Evolutionary conservation across 2,797 vertebrate genomes (phyloP), one percentile per base, ranked within the genome.

Genomic region (Pteropus rufus): DNA sequence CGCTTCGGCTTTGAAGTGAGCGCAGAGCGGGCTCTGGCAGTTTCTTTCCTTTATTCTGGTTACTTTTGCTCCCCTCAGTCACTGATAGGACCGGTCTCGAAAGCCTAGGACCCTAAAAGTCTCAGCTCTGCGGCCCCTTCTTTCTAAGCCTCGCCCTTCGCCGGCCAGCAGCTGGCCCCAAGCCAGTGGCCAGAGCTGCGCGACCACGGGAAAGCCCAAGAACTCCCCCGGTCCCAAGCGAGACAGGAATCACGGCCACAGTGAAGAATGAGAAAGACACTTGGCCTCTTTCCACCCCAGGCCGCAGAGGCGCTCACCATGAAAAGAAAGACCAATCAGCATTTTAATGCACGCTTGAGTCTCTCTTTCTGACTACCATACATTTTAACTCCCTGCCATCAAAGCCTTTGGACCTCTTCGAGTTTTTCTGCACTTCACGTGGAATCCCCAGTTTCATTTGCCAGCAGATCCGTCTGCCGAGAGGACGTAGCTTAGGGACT

Each of bases 401-500:
- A 15, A 92, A 88, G 94, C 95, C 96, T 96, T 72, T 70, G 96
- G 94, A 89, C 79, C 97, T 97, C 97, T 91, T 93, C 90, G 85
- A 96, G 93, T 82, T 86, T 97, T 83, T 85, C 92, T 80, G 97
- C 93, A 89, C 95, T 97, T 95, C 96, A 89, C 96, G 94, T 96
- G 97, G 94, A 96, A 97, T 75, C 89, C 96, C 94, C 96, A 54
- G 96, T 95, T 69, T 94, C 90, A 84, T 91, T 36, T 94, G 95
- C 97, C 96, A 97, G 92, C 92, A 91, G 96, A 92, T 86, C 96
- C 80, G 76, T 97, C 89, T 94, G 96, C 93, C 75, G 96, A 52
- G 93, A 97, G 97, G 96, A 97, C 94, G 70, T 94, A 86, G 97
- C 96, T 92, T 88, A 93, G 83, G 95, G 96, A 96, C 83, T 98